phyloP scores from a whole-genome alignment of 1,140 invertebrate genomes.

The Orius insidiosus region DNA sequence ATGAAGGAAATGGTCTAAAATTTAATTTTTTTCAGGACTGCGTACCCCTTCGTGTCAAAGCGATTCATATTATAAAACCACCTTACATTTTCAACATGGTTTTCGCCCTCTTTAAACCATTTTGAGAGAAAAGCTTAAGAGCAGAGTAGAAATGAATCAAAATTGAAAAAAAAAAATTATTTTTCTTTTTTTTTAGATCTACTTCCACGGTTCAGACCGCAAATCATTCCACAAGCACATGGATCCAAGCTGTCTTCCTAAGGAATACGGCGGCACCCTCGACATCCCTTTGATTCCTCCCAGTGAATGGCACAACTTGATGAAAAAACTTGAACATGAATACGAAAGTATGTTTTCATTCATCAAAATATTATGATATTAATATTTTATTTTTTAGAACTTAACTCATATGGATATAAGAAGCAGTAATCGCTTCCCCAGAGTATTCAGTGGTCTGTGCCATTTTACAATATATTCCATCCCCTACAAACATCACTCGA shows the following conservation, averaged over 20 bases:
- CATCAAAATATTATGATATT: too few species aligned
- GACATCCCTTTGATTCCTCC: slow-evolving; percentile 43
- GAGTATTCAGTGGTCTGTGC: too few species aligned
- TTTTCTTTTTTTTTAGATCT: slow-evolving; percentile 33
- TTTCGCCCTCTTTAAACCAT: slow-evolving; percentile 71
- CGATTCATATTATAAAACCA: slow-evolving; percentile 73
- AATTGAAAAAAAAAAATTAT: neutral
- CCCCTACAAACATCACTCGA: too few species aligned
- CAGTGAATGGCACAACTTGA: slow-evolving; percentile 49
- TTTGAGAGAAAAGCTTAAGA: slow-evolving; percentile 57
- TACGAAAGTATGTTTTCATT: slow-evolving; percentile 37
- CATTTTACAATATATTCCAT: too few species aligned
- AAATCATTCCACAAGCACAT: slow-evolving; percentile 63
- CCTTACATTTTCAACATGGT: slow-evolving; percentile 76
- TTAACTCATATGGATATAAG: too few species aligned
- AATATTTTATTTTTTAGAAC: too few species aligned
- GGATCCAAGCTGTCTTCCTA: slow-evolving; percentile 55
- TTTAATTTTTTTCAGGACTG: slow-evolving; percentile 39
- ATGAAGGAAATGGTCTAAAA: neutral
- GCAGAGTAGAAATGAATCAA: slow-evolving; percentile 27
- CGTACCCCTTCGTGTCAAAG: slow-evolving; percentile 64
- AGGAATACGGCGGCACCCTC: slow-evolving; percentile 58
- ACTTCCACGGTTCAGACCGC: slow-evolving; percentile 68
- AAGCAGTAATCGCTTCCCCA: too few species aligned
- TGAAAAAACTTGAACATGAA: slow-evolving; percentile 50